Conservation (phyloP, 2,797 vertebrate genomes). For the Acipenser oxyrinchus region DNA sequence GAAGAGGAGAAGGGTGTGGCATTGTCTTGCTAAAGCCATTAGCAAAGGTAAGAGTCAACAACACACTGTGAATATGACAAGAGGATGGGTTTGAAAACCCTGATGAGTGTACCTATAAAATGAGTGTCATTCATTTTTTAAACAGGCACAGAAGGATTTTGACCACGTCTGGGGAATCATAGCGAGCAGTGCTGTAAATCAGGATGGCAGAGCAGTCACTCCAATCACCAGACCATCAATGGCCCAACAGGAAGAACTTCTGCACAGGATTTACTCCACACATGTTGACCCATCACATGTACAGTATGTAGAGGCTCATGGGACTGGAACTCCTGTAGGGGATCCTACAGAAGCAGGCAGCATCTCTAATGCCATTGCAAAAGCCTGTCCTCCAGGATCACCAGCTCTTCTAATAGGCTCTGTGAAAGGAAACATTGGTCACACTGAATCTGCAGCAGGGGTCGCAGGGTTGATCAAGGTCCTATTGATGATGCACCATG, state of each 20-base stretch:
- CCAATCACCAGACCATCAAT: constrained; percentile 79
- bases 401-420: constrained; percentile 63
- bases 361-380: constrained; percentile 61
- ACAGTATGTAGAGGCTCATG: constrained; percentile 78
- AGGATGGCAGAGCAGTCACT: constrained; percentile 63
- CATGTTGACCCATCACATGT: constrained; percentile 50
- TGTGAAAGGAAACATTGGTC: constrained; percentile 29
- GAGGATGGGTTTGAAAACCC: too few species aligned
- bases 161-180: constrained; percentile 78
- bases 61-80: too few species aligned
- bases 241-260: constrained; percentile 68
- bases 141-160: constrained; percentile 64
- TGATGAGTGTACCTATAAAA: neutral
- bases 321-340: constrained; percentile 73
- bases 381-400: constrained; percentile 42
- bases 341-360: constrained; percentile 67
- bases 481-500: too few species aligned
- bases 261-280: constrained; percentile 60
- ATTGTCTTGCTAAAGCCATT: constrained; percentile 37
- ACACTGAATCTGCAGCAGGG: too few species aligned
- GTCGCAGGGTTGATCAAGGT: too few species aligned
- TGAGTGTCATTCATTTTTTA: constrained; percentile 1
- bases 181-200: constrained; percentile 69
- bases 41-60: constrained; percentile 25
- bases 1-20: constrained; percentile 55